Percentiles rank a stretch among this genome's conserved stretches.
Conservation (phyloP, 2,113 vertebrate genomes). For the Mystacornis crossleyi region DNA sequence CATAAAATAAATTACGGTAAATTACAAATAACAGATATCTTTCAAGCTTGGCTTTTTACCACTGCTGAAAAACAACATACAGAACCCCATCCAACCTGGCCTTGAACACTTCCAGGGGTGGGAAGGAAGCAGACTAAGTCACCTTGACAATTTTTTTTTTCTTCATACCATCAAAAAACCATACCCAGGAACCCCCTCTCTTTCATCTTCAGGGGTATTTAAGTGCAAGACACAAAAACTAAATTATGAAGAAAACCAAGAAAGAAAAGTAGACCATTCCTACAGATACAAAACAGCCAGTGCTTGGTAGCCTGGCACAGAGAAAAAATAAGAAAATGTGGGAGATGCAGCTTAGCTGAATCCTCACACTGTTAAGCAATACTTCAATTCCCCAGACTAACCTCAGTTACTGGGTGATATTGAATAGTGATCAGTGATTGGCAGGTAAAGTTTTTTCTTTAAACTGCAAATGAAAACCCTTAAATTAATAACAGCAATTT, state of each 20-base stretch:
- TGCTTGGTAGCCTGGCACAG: neutral
- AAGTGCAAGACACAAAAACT: neutral
- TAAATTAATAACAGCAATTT: neutral
- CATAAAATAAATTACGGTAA: neutral
- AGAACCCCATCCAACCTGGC: neutral
- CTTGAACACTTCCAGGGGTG: neutral
- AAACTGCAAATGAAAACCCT: neutral
- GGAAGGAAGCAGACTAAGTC: neutral
- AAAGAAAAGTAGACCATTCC: neutral
- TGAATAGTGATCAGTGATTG: neutral
- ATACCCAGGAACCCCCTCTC: neutral
- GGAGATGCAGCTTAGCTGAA: neutral
- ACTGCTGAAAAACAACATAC: neutral
- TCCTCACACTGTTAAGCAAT: neutral
- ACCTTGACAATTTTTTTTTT: neutral
- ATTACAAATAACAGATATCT: neutral
- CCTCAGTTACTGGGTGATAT: neutral
- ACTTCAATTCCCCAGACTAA: neutral
- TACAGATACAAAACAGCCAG: neutral
- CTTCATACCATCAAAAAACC: neutral
- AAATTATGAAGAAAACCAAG: too few relatives aligned
- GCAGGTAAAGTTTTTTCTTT: neutral
- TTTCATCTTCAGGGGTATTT: neutral
- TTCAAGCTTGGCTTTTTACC: neutral
- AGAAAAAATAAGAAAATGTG: rapidly evolving